These are phyloP conservation scores for Dasyornis broadbenti DNA, from an alignment of 2,113 vertebrate genomes.

Conservation along the genomic window DNA sequence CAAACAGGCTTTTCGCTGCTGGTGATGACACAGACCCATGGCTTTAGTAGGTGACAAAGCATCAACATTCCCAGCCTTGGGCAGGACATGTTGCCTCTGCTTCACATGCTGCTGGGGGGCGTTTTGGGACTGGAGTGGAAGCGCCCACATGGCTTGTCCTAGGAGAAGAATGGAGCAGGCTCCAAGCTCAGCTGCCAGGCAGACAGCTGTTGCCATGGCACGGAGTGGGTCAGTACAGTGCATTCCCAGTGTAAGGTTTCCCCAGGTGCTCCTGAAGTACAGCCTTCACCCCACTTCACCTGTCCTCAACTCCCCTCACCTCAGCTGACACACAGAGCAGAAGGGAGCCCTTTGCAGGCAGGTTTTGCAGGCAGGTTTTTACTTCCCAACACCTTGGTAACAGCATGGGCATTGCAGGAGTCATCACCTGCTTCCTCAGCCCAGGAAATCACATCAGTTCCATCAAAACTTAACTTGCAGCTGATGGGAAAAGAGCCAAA, in stretches of 20 bases:
- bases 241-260: background rate
- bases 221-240: background rate
- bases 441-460: background rate
- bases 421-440: background rate
- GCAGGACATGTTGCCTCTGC: background rate
- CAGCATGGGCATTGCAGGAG: background rate
- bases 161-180: background rate
- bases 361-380: background rate
- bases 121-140: rapidly evolving
- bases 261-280: background rate
- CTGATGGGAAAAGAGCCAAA: background rate
- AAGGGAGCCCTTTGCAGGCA: too few species aligned
- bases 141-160: background rate
- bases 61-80: background rate
- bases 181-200: background rate
- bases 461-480: background rate
- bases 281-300: background rate
- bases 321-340: background rate
- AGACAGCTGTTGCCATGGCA: background rate
- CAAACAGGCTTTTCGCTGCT: background rate
- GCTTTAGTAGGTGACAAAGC: background rate
- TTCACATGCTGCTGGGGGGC: background rate
- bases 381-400: background rate
- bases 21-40: background rate
- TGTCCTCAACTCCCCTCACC: background rate